Conservation (phyloP, 2,888 invertebrate species). For the Agrochola circellaris region DNA sequence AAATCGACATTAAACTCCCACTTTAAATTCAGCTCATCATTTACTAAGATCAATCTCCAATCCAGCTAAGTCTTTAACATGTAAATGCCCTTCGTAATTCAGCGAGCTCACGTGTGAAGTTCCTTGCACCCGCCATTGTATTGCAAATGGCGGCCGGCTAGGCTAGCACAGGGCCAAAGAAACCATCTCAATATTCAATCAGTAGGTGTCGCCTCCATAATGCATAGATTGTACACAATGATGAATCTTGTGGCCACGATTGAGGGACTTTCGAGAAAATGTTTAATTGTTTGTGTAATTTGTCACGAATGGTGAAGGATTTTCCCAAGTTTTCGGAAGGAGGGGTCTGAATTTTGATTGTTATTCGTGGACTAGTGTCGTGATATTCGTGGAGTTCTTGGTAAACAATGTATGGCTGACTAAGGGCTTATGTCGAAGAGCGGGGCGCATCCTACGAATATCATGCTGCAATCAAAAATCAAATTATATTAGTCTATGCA, state of each 20-base stretch:
- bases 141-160: conserved; percentile 58
- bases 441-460: not conserved
- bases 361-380: not conserved
- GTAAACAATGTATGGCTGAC: not conserved
- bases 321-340: conserved; percentile 12
- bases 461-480: not conserved
- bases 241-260: conserved; percentile 51
- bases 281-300: conserved; percentile 39
- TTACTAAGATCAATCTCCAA: conserved; percentile 30
- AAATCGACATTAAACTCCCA: not conserved
- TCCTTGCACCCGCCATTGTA: conserved; percentile 62
- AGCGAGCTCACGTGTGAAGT: conserved; percentile 61
- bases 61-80: conserved; percentile 24
- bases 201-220: conserved; percentile 59
- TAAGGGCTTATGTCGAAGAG: not conserved
- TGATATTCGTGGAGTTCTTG: not conserved
- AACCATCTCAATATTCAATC: conserved; percentile 63
- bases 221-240: conserved; percentile 52
- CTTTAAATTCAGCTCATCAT: not conserved
- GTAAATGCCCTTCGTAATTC: conserved; percentile 47
- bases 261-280: conserved; percentile 48
- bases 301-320: conserved; percentile 30
- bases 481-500: not conserved
- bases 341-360: conserved; percentile 12
- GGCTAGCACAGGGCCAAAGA: conserved; percentile 48